These are phyloP conservation scores for Drosophila quadrilineata DNA, from an alignment of 1,140 invertebrate species.

Conservation along the genomic window DNA sequence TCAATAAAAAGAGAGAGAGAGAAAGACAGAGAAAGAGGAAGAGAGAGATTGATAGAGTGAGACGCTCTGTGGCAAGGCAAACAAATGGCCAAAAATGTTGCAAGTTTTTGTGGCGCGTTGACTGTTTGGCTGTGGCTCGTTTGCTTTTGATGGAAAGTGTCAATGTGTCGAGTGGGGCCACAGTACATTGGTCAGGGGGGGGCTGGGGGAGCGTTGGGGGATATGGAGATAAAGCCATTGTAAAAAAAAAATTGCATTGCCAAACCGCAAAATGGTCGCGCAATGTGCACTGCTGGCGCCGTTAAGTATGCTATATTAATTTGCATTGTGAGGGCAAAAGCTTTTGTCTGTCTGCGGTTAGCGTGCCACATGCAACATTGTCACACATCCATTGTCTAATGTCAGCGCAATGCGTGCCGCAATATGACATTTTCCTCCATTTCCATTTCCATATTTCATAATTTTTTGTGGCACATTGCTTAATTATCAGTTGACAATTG, in stretches of 20 bases:
- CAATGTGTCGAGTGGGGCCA: too few relatives aligned
- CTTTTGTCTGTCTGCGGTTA: slow-evolving; percentile 62
- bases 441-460: background rate
- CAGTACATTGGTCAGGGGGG: too few relatives aligned
- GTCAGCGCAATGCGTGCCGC: too few relatives aligned
- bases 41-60: background rate
- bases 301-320: slow-evolving; percentile 78
- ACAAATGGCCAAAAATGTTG: slow-evolving; percentile 67
- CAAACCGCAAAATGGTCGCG: slow-evolving; percentile 52
- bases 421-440: too few relatives aligned
- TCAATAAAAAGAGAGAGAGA: background rate
- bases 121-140: too few relatives aligned
- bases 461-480: slow-evolving; percentile 5
- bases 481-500: slow-evolving; percentile 31
- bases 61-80: slow-evolving; percentile 33
- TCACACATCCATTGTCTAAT: slow-evolving; percentile 1
- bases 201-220: background rate
- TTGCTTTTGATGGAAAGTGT: slow-evolving; percentile 67
- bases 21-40: background rate
- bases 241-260: slow-evolving; percentile 29
- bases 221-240: too few relatives aligned
- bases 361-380: slow-evolving; percentile 1
- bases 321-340: slow-evolving; percentile 49
- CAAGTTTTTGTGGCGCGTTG: slow-evolving; percentile 45
- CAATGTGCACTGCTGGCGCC: too few relatives aligned